Evolutionary conservation across 2,797 vertebrate species (phyloP).

Genomic region (Spinus pinus): DNA sequence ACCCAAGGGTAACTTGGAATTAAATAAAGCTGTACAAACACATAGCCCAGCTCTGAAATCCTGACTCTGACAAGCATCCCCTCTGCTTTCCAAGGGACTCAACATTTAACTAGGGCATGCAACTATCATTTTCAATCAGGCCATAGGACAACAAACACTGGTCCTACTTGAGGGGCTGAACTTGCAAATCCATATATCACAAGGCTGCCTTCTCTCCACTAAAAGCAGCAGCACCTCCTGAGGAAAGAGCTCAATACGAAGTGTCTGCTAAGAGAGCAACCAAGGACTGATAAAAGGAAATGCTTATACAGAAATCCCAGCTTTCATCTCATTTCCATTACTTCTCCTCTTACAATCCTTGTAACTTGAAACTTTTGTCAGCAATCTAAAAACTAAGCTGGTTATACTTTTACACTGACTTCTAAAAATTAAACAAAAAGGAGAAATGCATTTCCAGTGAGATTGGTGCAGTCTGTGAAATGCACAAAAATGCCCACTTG

Average conservation of each 20-base stretch:
- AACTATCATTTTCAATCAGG: background rate
- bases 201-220: background rate
- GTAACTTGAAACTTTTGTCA: background rate
- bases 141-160: background rate
- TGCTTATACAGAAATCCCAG: background rate
- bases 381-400: background rate
- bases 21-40: constrained; percentile 62
- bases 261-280: background rate
- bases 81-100: background rate
- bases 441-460: background rate
- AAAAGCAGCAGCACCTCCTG: background rate
- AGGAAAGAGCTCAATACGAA: background rate
- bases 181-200: background rate
- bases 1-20: constrained; percentile 54
- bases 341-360: background rate
- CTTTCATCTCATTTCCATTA: background rate
- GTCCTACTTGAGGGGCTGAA: background rate
- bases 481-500: background rate
- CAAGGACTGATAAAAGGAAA: background rate
- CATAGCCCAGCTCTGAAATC: constrained; percentile 30
- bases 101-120: background rate
- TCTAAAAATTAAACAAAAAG: background rate
- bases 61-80: constrained; percentile 1
- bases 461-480: background rate
- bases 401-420: background rate